A percentile compares a stretch with the other conserved stretches of the same genome.
These are phyloP conservation scores for Cheilosia impressa DNA, from an alignment of 2,888 invertebrate species.

Conservation along the genomic window DNA sequence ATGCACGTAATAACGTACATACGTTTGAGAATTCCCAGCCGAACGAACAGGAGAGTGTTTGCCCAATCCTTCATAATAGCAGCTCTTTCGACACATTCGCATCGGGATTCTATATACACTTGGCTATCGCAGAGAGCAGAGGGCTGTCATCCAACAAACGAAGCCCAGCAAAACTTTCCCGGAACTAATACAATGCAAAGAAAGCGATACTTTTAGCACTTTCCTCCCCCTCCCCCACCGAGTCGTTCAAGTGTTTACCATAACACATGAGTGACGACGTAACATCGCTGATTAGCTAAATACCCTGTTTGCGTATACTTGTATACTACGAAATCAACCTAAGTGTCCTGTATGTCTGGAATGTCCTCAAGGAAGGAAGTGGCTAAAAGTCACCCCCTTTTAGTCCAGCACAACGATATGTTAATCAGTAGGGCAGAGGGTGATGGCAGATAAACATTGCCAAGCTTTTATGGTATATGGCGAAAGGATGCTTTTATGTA, in stretches of 20 bases:
- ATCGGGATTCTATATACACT: constrained; percentile 1
- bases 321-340: neutral
- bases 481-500: constrained; percentile 37
- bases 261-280: constrained; percentile 21
- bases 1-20: constrained; percentile 52
- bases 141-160: constrained; percentile 30
- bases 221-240: constrained; percentile 9
- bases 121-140: neutral
- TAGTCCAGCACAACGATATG: constrained; percentile 50
- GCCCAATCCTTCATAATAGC: constrained; percentile 57
- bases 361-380: constrained; percentile 29
- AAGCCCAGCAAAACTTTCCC: constrained; percentile 32
- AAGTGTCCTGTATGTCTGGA: constrained; percentile 4
- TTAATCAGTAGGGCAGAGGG: constrained; percentile 55
- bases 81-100: constrained; percentile 53
- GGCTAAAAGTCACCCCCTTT: constrained; percentile 19
- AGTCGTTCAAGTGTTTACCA: constrained; percentile 30
- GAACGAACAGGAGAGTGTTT: constrained; percentile 45
- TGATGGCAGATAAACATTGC: constrained; percentile 29
- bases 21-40: constrained; percentile 23
- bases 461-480: constrained; percentile 12
- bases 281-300: constrained; percentile 53
- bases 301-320: constrained; percentile 1
- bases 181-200: constrained; percentile 62
- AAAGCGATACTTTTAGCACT: constrained; percentile 47